A percentile compares a stretch with the other conserved stretches of the same genome.
phyloP scores from a whole-genome alignment of 2,888 invertebrate genomes.

The Hedychridium roseum region DNA sequence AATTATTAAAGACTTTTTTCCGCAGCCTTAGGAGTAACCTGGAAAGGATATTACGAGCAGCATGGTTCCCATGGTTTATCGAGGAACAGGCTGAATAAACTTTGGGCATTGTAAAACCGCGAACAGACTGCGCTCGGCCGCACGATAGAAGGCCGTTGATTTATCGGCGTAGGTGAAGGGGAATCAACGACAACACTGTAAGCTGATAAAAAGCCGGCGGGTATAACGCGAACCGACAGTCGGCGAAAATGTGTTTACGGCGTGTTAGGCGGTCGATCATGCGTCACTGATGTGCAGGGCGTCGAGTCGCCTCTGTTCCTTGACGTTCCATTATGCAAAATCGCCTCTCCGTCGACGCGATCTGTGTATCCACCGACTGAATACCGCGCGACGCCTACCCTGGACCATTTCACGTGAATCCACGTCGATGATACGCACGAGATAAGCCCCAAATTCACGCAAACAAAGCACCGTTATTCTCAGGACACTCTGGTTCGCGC shows the following conservation, averaged over 20 bases:
- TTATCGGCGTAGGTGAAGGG: too few species aligned
- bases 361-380: slow-evolving; percentile 7
- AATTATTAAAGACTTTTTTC: too few species aligned
- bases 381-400: slow-evolving; percentile 38
- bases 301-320: slow-evolving; percentile 35
- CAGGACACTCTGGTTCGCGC: too few species aligned
- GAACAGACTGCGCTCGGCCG: too few species aligned
- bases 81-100: too few species aligned
- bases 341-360: slow-evolving; percentile 24
- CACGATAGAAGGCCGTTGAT: too few species aligned
- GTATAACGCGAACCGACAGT: slow-evolving; percentile 33
- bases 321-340: slow-evolving; percentile 52
- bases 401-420: slow-evolving; percentile 45
- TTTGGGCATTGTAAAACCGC: too few species aligned
- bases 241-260: slow-evolving; percentile 45
- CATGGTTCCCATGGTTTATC: too few species aligned
- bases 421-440: slow-evolving; percentile 22
- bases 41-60: too few species aligned
- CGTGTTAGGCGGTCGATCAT: slow-evolving; percentile 47
- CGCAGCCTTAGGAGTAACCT: too few species aligned
- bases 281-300: slow-evolving; percentile 43
- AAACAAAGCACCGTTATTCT: too few species aligned
- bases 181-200: slow-evolving; percentile 3
- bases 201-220: slow-evolving; percentile 34
- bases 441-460: too few species aligned